These are phyloP conservation scores for Zootoca vivipara DNA, from an alignment of 2,113 vertebrate genomes.

Conservation along the genomic window DNA sequence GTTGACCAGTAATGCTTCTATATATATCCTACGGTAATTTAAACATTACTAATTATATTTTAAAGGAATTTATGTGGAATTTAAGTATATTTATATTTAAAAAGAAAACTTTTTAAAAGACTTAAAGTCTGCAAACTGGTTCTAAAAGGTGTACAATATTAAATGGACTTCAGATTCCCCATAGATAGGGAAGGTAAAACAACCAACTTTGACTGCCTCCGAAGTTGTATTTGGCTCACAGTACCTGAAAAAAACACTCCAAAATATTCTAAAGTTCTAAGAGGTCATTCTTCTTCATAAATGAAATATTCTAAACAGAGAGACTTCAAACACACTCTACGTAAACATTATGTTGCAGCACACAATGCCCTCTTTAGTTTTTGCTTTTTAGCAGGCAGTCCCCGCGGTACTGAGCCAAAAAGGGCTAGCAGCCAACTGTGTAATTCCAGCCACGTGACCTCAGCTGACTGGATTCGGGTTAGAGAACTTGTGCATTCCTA, in stretches of 20 bases:
- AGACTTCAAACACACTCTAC: neutral
- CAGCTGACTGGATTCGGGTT: constrained; percentile 65
- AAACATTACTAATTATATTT: neutral
- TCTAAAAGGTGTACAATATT: neutral
- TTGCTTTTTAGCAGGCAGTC: constrained; percentile 26
- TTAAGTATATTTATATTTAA: neutral
- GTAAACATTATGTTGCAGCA: neutral
- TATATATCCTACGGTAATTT: neutral
- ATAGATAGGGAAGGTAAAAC: neutral
- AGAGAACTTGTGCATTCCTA: constrained; percentile 32
- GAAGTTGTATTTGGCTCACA: neutral
- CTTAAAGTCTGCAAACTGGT: neutral
- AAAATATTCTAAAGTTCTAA: neutral
- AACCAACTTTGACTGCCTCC: neutral
- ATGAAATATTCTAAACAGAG: neutral
- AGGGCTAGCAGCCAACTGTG: constrained; percentile 16
- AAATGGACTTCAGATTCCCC: neutral
- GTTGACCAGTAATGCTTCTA: neutral
- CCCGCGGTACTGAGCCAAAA: constrained; percentile 3
- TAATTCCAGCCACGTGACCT: constrained; percentile 58
- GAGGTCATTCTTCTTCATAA: neutral
- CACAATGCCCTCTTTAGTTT: neutral
- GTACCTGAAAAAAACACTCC: neutral
- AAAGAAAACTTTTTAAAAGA: neutral
- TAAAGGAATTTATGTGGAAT: neutral